Percentiles rank a stretch among this genome's conserved stretches.
Conservation (phyloP, 2,888 invertebrate genomes). For the Mamestra brassicae region DNA sequence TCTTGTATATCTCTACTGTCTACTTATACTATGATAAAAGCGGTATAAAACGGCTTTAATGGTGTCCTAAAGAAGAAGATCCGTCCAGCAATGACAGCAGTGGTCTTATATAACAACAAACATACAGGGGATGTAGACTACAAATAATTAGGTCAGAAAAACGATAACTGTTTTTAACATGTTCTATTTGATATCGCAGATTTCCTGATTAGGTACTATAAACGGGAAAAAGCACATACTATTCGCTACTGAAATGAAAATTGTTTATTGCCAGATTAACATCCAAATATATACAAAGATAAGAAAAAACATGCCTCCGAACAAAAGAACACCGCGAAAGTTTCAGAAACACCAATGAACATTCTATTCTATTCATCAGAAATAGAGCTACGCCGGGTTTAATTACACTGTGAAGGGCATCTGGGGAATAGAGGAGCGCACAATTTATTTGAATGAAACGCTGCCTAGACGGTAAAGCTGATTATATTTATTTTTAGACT, state of each 20-base stretch:
- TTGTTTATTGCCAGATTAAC: no score
- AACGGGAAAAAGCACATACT: background rate
- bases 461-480: conserved; percentile 17
- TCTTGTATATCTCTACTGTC: background rate
- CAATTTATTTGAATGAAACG: conserved; percentile 37
- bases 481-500: conserved; percentile 33
- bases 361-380: conserved; percentile 45
- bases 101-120: background rate
- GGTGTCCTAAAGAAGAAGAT: background rate
- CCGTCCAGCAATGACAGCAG: background rate
- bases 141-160: conserved; percentile 1
- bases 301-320: background rate
- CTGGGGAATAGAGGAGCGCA: conserved; percentile 39
- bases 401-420: conserved; percentile 49
- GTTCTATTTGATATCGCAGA: background rate
- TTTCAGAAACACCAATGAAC: conserved; percentile 10
- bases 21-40: background rate
- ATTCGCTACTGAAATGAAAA: background rate
- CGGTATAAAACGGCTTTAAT: background rate
- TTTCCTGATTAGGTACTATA: background rate
- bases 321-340: background rate
- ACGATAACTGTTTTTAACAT: background rate
- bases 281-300: no score
- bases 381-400: conserved; percentile 43
- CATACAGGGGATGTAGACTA: background rate